phyloP scores from a whole-genome alignment of 35 echinoderm and acorn worm genomes.

The Holothuria glaberrima region DNA sequence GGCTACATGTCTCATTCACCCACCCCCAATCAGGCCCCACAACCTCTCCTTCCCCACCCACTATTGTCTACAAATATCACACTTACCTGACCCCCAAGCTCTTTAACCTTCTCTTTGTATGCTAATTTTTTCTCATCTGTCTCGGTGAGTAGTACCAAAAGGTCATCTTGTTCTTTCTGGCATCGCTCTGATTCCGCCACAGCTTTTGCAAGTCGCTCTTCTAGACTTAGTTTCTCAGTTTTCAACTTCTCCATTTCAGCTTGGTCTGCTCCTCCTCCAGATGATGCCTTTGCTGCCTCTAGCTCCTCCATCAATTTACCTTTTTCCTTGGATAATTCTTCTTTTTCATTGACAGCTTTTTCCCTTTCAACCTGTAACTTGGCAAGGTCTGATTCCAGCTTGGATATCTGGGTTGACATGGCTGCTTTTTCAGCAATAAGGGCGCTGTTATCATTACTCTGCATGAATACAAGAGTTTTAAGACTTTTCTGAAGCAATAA shows the following conservation, averaged over 20 bases:
- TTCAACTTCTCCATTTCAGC: slow-evolving; percentile 37
- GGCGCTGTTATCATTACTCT: slow-evolving; percentile 72
- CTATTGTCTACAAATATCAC: neutral
- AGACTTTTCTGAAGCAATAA: neutral
- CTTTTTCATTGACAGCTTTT: slow-evolving; percentile 60
- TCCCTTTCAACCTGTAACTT: slow-evolving; percentile 56
- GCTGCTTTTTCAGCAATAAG: slow-evolving; percentile 85
- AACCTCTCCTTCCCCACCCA: too few relatives aligned
- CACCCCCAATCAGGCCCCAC: too few relatives aligned
- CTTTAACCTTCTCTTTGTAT: slow-evolving; percentile 88
- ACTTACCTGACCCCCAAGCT: slow-evolving; percentile 81
- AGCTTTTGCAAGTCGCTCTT: slow-evolving; percentile 14
- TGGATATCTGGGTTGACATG: slow-evolving; percentile 73
- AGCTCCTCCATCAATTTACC: slow-evolving; percentile 59
- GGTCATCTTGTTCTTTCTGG: slow-evolving; percentile 83
- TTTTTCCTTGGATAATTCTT: slow-evolving; percentile 67
- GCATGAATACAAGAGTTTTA: neutral
- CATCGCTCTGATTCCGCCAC: neutral
- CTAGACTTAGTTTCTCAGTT: slow-evolving; percentile 42
- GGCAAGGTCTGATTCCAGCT: slow-evolving; percentile 73
- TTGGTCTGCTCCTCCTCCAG: slow-evolving; percentile 15
- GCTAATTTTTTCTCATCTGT: slow-evolving; percentile 77
- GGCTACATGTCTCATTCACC: too few relatives aligned
- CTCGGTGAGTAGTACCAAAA: slow-evolving; percentile 87
- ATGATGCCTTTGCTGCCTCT: slow-evolving; percentile 50